Evolutionary conservation across 2,113 vertebrate genomes (phyloP).

Genomic region (Drymodes brunneopygia): DNA sequence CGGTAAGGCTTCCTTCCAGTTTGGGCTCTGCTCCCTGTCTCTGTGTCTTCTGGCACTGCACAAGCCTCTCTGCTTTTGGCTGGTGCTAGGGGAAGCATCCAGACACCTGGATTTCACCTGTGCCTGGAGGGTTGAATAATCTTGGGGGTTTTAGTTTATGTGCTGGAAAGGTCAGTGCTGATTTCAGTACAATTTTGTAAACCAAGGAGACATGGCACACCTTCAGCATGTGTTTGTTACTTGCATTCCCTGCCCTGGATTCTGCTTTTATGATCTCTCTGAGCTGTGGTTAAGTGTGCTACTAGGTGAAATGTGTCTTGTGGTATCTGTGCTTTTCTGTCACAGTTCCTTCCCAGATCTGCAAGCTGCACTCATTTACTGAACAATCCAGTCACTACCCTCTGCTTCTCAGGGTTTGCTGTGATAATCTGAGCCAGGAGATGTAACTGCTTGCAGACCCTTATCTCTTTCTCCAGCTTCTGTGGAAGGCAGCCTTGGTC

Average conservation of each 20-base stretch:
- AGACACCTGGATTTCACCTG: background rate
- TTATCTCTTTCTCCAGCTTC: background rate
- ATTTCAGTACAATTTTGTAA: background rate
- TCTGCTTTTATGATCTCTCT: background rate
- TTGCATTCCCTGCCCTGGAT: background rate
- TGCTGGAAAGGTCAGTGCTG: background rate
- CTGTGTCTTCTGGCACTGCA: background rate
- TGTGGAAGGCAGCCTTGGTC: background rate
- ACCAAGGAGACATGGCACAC: background rate
- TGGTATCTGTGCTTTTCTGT: background rate
- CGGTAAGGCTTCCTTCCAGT: constrained; percentile 66
- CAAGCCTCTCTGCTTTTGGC: background rate
- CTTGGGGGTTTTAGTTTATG: background rate
- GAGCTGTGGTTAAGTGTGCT: background rate
- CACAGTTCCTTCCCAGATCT: background rate
- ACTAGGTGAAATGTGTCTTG: background rate
- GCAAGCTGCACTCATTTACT: background rate
- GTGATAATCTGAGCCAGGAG: background rate
- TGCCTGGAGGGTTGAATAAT: background rate
- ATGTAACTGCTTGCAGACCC: background rate
- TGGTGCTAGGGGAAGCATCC: background rate
- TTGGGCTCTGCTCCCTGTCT: background rate
- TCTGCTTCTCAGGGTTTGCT: background rate
- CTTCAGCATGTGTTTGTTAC: background rate
- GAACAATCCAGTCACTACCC: background rate